A percentile compares a stretch with the other conserved stretches of the same genome.
These are phyloP conservation scores for Macrosteles quadrilineatus DNA, from an alignment of 1,140 invertebrate species.

Conservation along the genomic window DNA sequence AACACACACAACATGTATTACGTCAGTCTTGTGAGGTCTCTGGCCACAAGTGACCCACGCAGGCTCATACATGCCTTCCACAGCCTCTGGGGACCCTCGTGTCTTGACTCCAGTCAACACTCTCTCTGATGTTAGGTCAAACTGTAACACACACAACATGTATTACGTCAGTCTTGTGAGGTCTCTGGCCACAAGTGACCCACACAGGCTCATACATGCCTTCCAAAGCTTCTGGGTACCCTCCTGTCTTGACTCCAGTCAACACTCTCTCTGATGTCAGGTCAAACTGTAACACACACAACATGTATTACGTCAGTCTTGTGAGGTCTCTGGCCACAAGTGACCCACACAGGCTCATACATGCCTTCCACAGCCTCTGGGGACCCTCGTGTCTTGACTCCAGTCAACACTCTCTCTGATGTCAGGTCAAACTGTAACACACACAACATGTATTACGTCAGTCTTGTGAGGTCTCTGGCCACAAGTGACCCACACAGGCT, in stretches of 20 bases:
- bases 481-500: conserved; percentile 72
- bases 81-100: conserved; percentile 55
- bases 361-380: neutral
- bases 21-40: no score
- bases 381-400: conserved; percentile 70
- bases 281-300: conserved; percentile 62
- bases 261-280: conserved; percentile 72
- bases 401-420: conserved; percentile 71
- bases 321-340: no score
- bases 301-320: no score
- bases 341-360: conserved; percentile 66
- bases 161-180: no score
- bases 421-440: conserved; percentile 71
- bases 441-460: no score
- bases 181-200: no score
- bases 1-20: conserved; percentile 44
- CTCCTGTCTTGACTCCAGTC: conserved; percentile 76
- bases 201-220: conserved; percentile 57
- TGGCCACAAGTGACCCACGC: conserved; percentile 81
- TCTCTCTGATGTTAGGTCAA: conserved; percentile 72
- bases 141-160: conserved; percentile 59
- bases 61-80: conserved; percentile 41
- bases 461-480: no score
- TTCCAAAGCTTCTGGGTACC: conserved; percentile 43
- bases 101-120: conserved; percentile 79